phyloP scores from a whole-genome alignment of 2,888 invertebrate genomes.

The Drosophila histrio region DNA sequence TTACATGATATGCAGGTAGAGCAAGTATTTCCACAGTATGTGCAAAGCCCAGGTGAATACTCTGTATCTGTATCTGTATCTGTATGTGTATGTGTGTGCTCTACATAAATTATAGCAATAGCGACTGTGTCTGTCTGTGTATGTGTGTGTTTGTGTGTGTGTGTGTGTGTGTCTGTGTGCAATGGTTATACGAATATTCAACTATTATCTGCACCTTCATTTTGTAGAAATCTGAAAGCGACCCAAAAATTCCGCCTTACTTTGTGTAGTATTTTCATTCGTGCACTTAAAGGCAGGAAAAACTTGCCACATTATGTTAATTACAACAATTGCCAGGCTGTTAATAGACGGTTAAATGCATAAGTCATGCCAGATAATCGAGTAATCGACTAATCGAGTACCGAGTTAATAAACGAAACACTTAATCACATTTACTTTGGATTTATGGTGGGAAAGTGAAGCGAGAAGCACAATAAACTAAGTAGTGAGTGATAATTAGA shows the following conservation, averaged over 20 bases:
- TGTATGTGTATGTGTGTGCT: conserved; percentile 12
- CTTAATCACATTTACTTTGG: not conserved
- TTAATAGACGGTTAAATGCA: conserved; percentile 14
- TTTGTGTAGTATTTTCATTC: not conserved
- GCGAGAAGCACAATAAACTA: not conserved
- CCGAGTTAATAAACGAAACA: not conserved
- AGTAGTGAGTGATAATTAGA: too few species aligned
- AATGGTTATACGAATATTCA: conserved; percentile 19
- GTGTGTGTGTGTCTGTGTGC: conserved; percentile 8
- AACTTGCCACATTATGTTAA: conserved; percentile 18
- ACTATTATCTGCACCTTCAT: conserved; percentile 33
- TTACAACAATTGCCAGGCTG: conserved; percentile 16
- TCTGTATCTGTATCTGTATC: not conserved
- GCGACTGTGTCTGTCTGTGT: not conserved
- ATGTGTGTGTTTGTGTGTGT: not conserved
- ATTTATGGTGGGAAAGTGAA: not conserved
- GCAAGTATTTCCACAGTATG: conserved; percentile 11
- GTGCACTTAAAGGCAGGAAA: conserved; percentile 12
- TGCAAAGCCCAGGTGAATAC: conserved; percentile 12
- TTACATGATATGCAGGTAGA: conserved; percentile 52
- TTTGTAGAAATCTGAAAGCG: conserved; percentile 21
- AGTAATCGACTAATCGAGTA: not conserved
- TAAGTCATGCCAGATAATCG: not conserved
- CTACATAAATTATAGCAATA: conserved; percentile 47
- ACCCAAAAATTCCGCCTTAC: not conserved